Base-by-base conservation (phyloP, 1,140 invertebrate species). In the Drosophila arawakana region DNA sequence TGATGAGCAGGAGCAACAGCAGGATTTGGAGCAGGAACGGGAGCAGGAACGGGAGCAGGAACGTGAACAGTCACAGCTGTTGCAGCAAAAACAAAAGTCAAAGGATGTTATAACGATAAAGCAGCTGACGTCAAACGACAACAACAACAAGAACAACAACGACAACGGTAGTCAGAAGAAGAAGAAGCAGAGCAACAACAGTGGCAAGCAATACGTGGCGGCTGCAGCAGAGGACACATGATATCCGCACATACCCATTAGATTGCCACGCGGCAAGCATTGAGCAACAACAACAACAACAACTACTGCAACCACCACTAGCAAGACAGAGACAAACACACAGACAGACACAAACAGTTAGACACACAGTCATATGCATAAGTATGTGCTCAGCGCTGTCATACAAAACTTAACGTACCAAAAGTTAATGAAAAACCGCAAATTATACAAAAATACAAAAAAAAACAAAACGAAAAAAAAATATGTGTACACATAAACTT, bases 21-120 rank as follows among this genome's bases (percentile, higher is more conserved):
- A 67, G 4, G 67, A 60, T 13, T 57, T 75, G n/a, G 55, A 57
- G 9, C 67, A 78, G 13, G 62, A 59, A 4, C 13, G 67, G 2
- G 41, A 35, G 7, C 47, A 59, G 25, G 18, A 47, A 3, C 65
- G 41, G 15, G 60, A 54, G 34, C 41, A 35, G 43, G 58, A 69
- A 21, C 43, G 59, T 44, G 59, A 70, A 66, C 60, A 69, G 50
- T 61, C 72, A 61, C 54, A 82, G 52, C 30, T 59, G 46, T 65
- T 62, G 44, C 60, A 68, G 57, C 54, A 76, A 66, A 54, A 72
- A 69, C 65, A 78, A 60, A 91, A 88, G 71, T 76, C 83, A 78
- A 91, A 91, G 84, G 89, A 91, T 80, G 80, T 89, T 50, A 85
- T 91, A 76, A 89, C 83, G 73, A 91, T 91, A 89, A 91, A 89